Evolutionary conservation across 2,113 vertebrate species (phyloP).

Genomic region (Gymnarchus niloticus): DNA sequence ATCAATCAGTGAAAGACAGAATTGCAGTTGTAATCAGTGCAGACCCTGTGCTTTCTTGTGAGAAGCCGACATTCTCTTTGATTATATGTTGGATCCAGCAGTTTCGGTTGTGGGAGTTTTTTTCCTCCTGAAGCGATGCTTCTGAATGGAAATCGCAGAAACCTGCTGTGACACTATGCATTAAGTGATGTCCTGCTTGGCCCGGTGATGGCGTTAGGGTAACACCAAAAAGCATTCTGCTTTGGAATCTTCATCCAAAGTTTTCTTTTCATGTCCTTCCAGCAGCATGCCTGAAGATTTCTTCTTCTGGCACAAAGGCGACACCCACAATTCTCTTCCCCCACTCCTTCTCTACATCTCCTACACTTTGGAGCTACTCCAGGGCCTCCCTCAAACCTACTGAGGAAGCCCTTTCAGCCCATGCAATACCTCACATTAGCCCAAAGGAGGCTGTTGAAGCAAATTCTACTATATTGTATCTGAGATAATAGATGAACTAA

Average conservation of each 20-base stretch:
- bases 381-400: background rate
- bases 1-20: too few species aligned
- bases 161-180: background rate
- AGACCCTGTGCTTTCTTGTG: background rate
- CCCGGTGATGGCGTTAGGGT: background rate
- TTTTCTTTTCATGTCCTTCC: constrained; percentile 13
- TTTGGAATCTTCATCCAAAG: background rate
- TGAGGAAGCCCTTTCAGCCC: too few species aligned
- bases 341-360: background rate
- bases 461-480: background rate
- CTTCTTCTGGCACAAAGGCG: background rate
- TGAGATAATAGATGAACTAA: background rate
- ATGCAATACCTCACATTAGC: background rate
- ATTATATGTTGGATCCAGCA: background rate
- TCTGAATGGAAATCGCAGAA: background rate
- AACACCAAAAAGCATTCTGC: too few species aligned
- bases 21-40: too few species aligned
- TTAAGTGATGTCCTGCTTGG: too few species aligned
- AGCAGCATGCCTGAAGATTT: background rate
- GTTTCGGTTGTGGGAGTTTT: background rate
- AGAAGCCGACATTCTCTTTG: background rate
- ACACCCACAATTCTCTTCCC: background rate
- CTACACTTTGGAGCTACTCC: background rate
- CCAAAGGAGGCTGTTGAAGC: background rate
- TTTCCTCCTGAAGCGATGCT: background rate